These are phyloP conservation scores for Poliocrania exsul DNA, from an alignment of 2,797 vertebrate genomes.

Conservation along the genomic window DNA sequence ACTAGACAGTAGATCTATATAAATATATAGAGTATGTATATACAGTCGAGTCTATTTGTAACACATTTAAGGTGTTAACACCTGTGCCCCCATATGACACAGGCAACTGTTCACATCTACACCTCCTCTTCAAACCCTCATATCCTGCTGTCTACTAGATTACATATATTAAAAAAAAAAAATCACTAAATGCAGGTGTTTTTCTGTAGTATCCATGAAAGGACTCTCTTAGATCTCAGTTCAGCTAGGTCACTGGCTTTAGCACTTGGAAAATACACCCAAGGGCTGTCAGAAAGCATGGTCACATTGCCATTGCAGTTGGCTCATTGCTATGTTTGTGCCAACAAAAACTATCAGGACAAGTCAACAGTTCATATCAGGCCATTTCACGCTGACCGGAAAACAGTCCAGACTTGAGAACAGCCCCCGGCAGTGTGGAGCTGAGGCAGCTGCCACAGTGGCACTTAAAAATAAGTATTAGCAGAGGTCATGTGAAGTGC, in stretches of 20 bases:
- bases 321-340: background rate
- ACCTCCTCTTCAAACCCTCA: background rate
- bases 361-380: background rate
- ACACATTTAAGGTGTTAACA: background rate
- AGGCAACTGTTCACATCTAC: background rate
- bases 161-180: background rate
- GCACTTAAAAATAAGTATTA: slow-evolving; percentile 25
- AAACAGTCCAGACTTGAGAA: slow-evolving; percentile 20
- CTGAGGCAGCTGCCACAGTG: background rate
- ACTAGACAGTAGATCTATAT: background rate
- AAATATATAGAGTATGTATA: background rate
- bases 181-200: background rate
- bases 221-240: background rate
- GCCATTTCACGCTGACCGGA: background rate
- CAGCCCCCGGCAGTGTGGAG: background rate
- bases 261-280: background rate
- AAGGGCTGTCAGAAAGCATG: background rate
- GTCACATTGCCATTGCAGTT: background rate
- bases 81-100: background rate
- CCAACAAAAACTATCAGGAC: slow-evolving; percentile 4
- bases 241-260: background rate
- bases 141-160: background rate
- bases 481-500: background rate
- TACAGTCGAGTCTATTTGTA: background rate
- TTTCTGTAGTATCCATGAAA: background rate